Base-by-base conservation (phyloP, 2,113 vertebrate genomes). In the Sminthopsis crassicaudata region DNA sequence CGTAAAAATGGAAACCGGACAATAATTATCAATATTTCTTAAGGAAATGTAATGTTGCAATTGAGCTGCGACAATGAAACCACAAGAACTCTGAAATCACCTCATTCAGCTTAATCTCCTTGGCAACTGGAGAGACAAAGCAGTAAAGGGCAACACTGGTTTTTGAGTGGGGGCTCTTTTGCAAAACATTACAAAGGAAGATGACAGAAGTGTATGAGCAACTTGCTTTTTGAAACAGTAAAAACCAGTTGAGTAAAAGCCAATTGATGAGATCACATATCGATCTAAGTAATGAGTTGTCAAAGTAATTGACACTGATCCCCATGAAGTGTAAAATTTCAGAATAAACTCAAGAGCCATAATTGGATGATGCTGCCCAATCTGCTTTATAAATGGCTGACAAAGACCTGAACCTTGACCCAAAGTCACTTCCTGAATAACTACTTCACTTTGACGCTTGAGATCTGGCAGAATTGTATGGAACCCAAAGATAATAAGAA, bases 231-330 rank as follows among this genome's bases (percentile, higher is more conserved):
- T 42, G 67, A 84, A 76, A 84, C n/a, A n/a, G 36, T 84, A 36
- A 84, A 84, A 84, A 84, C 67, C 67, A 84, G 67, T 84, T 84
- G n/a, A 84, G 67, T 42, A 84, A 84, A 84, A 84, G 67, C 67
- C 67, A 84, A 84, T 6, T 84, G 67, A 84, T 84, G 67, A 84
- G 67, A 84, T 84, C n/a, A 84, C n/a, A 84, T 42, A 84, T 84
- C 19, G n/a, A 84, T 84, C 67, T 84, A 84, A 84, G 19, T 84
- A 84, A 84, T 84, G 36, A 84, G 67, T 42, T 84, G 67, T 84
- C n/a, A 42, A n/a, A 84, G 7, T 84, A 84, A 84, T 42, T 84
- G 67, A 84, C 67, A 84, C 16, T 84, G 67, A 84, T 84, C 36
- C 67, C n/a, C 42, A 8, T 84, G 36, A 84, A 84, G n/a, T 84